These are phyloP conservation scores for Formica selysi DNA, from an alignment of 1,140 invertebrate species.

Conservation along the genomic window DNA sequence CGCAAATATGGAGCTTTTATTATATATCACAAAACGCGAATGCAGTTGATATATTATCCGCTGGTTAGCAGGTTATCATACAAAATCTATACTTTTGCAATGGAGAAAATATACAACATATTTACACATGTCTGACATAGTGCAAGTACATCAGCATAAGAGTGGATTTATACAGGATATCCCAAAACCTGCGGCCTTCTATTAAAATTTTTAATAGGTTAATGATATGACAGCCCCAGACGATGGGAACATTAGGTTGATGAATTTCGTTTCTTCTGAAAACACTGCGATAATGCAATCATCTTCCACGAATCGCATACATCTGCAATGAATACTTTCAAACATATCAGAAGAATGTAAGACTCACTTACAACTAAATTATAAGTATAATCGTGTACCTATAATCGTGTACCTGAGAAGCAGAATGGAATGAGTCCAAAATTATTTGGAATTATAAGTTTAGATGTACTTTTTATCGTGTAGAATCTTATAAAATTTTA, in stretches of 20 bases:
- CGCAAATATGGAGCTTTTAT: slow-evolving; percentile 25
- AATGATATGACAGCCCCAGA: slow-evolving; percentile 24
- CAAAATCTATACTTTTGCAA: slow-evolving; percentile 49
- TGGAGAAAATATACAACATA: slow-evolving; percentile 46
- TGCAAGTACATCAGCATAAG: slow-evolving; percentile 7
- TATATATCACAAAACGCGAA: slow-evolving; percentile 54
- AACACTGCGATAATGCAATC: neutral
- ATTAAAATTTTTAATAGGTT: neutral
- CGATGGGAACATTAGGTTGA: neutral
- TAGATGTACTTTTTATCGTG: neutral
- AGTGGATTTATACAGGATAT: slow-evolving; percentile 30
- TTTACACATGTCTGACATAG: slow-evolving; percentile 36
- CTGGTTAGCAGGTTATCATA: slow-evolving; percentile 25
- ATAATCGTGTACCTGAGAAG: neutral
- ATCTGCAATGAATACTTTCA: neutral
- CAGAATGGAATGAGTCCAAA: neutral
- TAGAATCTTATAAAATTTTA: no score
- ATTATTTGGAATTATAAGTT: slow-evolving; percentile 1
- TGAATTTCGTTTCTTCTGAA: neutral
- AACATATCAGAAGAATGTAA: neutral
- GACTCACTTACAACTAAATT: neutral
- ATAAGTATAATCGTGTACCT: neutral
- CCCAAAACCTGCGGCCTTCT: neutral
- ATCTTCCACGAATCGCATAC: neutral
- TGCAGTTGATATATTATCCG: slow-evolving; percentile 6